Percentiles rank a stretch among this genome's conserved stretches.
These are phyloP conservation scores for Rhegmatorhina hoffmannsi DNA, from an alignment of 2,113 vertebrate species.

Conservation along the genomic window DNA sequence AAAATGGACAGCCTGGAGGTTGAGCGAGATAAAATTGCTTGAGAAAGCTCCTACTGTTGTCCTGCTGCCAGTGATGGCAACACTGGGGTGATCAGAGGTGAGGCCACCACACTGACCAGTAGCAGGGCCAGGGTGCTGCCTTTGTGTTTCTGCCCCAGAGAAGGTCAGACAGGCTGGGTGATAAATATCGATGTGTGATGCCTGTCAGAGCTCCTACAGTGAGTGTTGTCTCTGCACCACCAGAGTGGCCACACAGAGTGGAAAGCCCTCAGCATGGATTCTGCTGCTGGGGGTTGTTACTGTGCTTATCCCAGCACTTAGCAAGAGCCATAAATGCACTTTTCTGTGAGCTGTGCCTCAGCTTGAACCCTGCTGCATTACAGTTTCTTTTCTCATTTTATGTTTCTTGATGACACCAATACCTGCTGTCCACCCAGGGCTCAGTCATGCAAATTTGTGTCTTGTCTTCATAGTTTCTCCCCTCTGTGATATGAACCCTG, in stretches of 20 bases:
- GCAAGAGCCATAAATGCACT: not conserved
- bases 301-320: not conserved
- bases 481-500: not conserved
- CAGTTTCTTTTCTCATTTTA: not conserved
- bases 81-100: not conserved
- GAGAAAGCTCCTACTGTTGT: not conserved
- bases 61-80: not conserved
- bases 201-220: fast-evolving
- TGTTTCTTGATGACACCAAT: not conserved
- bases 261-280: not conserved
- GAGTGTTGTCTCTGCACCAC: not conserved
- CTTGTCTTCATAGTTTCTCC: not conserved
- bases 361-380: not conserved
- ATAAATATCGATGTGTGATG: fast-evolving
- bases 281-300: not conserved
- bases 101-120: not conserved
- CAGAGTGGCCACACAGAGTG: not conserved
- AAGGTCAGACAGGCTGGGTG: not conserved
- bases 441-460: not conserved
- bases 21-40: not conserved
- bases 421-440: not conserved
- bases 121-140: fast-evolving
- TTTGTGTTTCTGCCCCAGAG: not conserved
- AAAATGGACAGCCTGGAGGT: not conserved
- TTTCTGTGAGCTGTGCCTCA: not conserved